phyloP scores from a whole-genome alignment of 2,888 invertebrate genomes.

The Phragmatobia fuliginosa region DNA sequence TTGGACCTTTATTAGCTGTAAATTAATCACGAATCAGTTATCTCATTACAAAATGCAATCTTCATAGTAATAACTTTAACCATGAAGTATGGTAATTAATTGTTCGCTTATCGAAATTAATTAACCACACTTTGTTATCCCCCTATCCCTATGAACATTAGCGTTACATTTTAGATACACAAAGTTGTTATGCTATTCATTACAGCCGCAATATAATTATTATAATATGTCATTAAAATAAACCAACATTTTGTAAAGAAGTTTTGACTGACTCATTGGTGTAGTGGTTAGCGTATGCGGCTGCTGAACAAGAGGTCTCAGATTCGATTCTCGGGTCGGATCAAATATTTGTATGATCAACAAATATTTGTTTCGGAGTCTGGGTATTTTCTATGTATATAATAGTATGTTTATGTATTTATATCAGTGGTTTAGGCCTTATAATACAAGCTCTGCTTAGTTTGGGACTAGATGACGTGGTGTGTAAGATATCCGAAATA shows the following conservation, averaged over 20 bases:
- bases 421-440: too few species aligned
- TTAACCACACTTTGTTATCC: conserved; percentile 31
- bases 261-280: too few species aligned
- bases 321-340: too few species aligned
- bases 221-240: not conserved
- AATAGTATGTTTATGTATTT: too few species aligned
- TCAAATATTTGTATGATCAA: too few species aligned
- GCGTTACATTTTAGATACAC: conserved; percentile 13
- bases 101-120: conserved; percentile 38
- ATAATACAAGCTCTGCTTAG: too few species aligned
- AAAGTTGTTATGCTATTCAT: not conserved
- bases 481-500: too few species aligned
- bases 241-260: not conserved
- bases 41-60: conserved; percentile 35
- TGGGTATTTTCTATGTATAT: too few species aligned
- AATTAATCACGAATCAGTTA: conserved; percentile 47
- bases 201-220: not conserved
- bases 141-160: conserved; percentile 22
- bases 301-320: too few species aligned
- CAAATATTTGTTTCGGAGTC: too few species aligned
- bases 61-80: conserved; percentile 26
- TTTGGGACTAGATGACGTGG: too few species aligned
- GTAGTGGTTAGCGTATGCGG: too few species aligned
- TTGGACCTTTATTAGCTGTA: conserved; percentile 29
- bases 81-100: conserved; percentile 35